These are phyloP conservation scores for Lates japonicus DNA, from an alignment of 2,797 vertebrate genomes.

Conservation along the genomic window DNA sequence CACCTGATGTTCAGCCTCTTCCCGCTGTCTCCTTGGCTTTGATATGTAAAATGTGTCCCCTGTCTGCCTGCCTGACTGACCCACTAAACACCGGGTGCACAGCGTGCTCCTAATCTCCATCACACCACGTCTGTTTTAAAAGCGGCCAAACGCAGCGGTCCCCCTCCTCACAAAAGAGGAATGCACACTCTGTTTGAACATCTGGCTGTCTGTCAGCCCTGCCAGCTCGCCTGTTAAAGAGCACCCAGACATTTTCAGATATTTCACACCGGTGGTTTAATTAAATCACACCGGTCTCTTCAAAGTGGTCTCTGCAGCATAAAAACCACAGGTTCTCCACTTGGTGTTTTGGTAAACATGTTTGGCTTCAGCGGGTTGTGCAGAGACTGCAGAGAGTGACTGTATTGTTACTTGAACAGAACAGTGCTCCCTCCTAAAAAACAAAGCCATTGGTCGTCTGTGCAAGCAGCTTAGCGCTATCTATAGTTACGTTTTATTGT, in stretches of 20 bases:
- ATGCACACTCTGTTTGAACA: slow-evolving; percentile 74
- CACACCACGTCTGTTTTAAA: slow-evolving; percentile 56
- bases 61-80: slow-evolving; percentile 36
- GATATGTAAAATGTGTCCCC: slow-evolving; percentile 74
- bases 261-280: slow-evolving; percentile 52
- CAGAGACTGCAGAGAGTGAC: not conserved
- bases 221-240: slow-evolving; percentile 53
- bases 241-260: slow-evolving; percentile 35
- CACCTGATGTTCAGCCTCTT: slow-evolving; percentile 47
- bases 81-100: slow-evolving; percentile 58
- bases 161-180: slow-evolving; percentile 56
- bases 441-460: too few species aligned
- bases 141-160: slow-evolving; percentile 61
- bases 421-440: not conserved
- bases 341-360: slow-evolving; percentile 22
- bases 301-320: slow-evolving; percentile 29
- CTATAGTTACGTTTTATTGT: too few species aligned
- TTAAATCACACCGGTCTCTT: slow-evolving; percentile 50
- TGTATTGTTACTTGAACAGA: slow-evolving; percentile 13
- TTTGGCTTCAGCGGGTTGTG: slow-evolving; percentile 1
- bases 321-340: not conserved
- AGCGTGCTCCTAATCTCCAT: slow-evolving; percentile 75
- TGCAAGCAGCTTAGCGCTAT: too few species aligned
- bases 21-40: slow-evolving; percentile 63
- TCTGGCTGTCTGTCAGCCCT: slow-evolving; percentile 72